Percentiles rank a stretch among this genome's conserved stretches.
Evolutionary conservation across 2,797 vertebrate species (phyloP).

Genomic region (Gallirallus australis): DNA sequence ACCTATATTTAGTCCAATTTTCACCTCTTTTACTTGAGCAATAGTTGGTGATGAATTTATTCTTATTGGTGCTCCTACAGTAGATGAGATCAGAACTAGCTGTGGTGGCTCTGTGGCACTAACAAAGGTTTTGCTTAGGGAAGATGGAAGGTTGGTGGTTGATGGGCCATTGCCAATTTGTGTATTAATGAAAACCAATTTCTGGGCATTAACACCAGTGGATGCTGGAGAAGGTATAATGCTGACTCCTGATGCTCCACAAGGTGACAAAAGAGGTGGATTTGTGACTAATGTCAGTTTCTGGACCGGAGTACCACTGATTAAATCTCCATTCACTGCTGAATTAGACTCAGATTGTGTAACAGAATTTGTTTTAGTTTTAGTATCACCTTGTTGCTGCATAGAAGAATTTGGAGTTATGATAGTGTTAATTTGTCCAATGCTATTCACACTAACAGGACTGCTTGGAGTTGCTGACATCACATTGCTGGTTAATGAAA

Average conservation of each 20-base stretch:
- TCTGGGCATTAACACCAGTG: slow-evolving; percentile 75
- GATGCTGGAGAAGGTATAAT: slow-evolving; percentile 74
- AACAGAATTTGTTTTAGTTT: slow-evolving; percentile 57
- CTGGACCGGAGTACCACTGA: slow-evolving; percentile 77
- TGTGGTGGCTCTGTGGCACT: slow-evolving; percentile 78
- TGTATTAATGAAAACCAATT: slow-evolving; percentile 84
- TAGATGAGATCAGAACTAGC: slow-evolving; percentile 80
- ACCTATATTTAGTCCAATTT: slow-evolving; percentile 84
- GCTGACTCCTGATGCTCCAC: slow-evolving; percentile 74
- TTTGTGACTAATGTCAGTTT: slow-evolving; percentile 88
- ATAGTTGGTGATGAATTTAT: slow-evolving; percentile 78
- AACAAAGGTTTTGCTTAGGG: slow-evolving; percentile 72
- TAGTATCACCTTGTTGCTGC: slow-evolving; percentile 69
- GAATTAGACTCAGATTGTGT: slow-evolving; percentile 66
- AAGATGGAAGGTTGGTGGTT: slow-evolving; percentile 53
- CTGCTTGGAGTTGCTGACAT: slow-evolving; percentile 70
- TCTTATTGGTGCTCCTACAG: slow-evolving; percentile 75
- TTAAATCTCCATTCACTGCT: slow-evolving; percentile 71
- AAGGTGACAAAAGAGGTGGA: slow-evolving; percentile 76
- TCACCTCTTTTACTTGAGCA: slow-evolving; percentile 85
- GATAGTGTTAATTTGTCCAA: slow-evolving; percentile 60
- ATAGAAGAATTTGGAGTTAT: slow-evolving; percentile 60
- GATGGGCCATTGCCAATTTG: slow-evolving; percentile 75
- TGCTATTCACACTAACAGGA: slow-evolving; percentile 68
- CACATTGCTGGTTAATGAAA: slow-evolving; percentile 55